Conservation (phyloP, 1,140 invertebrate species). For the Sitophilus oryzae region DNA sequence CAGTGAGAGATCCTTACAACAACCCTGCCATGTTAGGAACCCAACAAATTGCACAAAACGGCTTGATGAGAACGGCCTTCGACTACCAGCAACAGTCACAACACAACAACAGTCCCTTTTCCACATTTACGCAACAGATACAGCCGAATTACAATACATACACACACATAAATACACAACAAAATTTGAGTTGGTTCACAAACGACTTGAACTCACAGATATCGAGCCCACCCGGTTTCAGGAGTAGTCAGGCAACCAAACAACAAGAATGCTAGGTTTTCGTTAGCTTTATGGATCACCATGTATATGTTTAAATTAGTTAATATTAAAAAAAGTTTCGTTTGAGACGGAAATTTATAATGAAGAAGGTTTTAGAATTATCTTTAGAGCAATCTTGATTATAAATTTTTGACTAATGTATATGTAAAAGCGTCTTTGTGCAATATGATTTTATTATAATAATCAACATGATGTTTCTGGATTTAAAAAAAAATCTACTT, state of each 20-base stretch:
- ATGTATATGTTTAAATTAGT: too few species aligned
- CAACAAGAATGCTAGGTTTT: slow-evolving; percentile 42
- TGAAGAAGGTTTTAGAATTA: too few species aligned
- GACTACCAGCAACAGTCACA: slow-evolving; percentile 34
- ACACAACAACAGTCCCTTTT: slow-evolving; percentile 32
- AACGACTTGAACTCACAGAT: slow-evolving; percentile 40
- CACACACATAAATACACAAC: slow-evolving; percentile 27
- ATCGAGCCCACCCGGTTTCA: slow-evolving; percentile 42
- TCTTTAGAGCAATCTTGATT: too few species aligned
- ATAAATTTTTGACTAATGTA: too few species aligned
- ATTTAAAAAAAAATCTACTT: background rate
- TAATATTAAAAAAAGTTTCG: slow-evolving; percentile 15
- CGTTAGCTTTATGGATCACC: slow-evolving; percentile 25
- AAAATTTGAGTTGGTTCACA: slow-evolving; percentile 36
- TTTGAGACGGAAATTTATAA: too few species aligned
- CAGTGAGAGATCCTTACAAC: slow-evolving; percentile 31
- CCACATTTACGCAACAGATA: slow-evolving; percentile 36
- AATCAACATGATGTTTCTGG: background rate
- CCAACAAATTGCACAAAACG: slow-evolving; percentile 36
- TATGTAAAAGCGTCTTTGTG: too few species aligned
- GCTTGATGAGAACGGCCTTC: slow-evolving; percentile 32
- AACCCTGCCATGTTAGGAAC: slow-evolving; percentile 16
- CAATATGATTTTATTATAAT: background rate
- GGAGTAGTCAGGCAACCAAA: slow-evolving; percentile 39
- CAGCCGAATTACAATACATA: slow-evolving; percentile 34